Percentiles rank a stretch among this genome's conserved stretches.
Conservation (phyloP, 2,113 vertebrate genomes). For the Otus sunia region DNA sequence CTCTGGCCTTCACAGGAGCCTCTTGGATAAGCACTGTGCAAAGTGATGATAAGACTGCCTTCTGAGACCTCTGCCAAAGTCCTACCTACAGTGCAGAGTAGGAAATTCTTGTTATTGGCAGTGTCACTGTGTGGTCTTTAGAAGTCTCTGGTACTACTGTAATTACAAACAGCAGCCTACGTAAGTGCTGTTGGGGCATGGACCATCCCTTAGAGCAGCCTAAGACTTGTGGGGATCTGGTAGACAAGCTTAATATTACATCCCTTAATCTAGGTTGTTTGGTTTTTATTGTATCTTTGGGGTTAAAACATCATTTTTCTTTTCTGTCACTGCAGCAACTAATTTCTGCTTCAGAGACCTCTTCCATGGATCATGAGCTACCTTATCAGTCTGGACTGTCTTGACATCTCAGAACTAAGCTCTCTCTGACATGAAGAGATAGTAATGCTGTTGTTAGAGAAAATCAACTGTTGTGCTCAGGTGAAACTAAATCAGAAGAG, state of each 20-base stretch:
- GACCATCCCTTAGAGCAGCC: neutral
- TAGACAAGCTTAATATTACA: neutral
- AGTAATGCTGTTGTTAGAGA: neutral
- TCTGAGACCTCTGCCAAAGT: neutral
- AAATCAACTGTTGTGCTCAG: neutral
- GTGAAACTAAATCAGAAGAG: neutral
- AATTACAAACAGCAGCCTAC: neutral
- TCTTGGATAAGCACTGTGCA: neutral
- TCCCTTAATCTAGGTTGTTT: neutral
- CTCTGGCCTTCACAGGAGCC: neutral
- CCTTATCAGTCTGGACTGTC: neutral
- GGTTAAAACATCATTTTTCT: neutral
- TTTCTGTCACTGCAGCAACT: neutral
- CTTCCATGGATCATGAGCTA: neutral
- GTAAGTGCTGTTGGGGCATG: neutral
- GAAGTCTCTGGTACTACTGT: neutral
- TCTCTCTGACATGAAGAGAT: neutral
- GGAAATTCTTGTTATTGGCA: neutral
- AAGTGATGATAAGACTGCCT: neutral
- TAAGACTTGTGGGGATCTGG: neutral
- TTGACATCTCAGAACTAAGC: neutral
- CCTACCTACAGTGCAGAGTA: neutral
- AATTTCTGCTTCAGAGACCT: slow-evolving; percentile 15
- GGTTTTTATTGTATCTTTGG: neutral
- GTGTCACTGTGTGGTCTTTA: neutral